Percentiles rank a stretch among this genome's conserved stretches.
Evolutionary conservation across 2,113 vertebrate species (phyloP).

Genomic region (Petrocephalus zakoni): DNA sequence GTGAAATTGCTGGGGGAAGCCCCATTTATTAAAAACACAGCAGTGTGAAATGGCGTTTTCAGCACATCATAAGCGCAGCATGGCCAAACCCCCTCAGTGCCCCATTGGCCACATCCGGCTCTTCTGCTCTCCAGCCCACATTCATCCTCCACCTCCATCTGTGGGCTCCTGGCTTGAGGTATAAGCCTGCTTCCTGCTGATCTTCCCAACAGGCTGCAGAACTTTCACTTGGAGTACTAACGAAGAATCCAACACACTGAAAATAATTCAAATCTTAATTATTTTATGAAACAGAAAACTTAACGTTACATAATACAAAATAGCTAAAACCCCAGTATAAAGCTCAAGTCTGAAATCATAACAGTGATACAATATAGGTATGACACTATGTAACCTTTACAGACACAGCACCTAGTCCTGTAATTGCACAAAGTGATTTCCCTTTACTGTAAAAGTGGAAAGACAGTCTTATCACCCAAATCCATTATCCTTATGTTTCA

Average conservation of each 20-base stretch:
- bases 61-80: conserved; percentile 69
- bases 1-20: conserved; percentile 70
- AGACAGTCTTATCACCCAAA: neutral
- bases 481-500: neutral
- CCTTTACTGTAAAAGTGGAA: neutral
- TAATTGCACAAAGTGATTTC: neutral
- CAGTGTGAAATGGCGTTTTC: conserved; percentile 73
- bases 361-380: neutral
- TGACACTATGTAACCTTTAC: neutral
- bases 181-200: neutral
- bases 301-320: neutral
- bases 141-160: neutral
- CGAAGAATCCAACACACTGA: neutral
- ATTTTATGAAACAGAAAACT: neutral
- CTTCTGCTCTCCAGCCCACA: conserved; percentile 31
- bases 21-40: conserved; percentile 71
- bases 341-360: neutral
- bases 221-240: neutral
- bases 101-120: conserved; percentile 43
- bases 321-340: neutral
- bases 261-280: neutral
- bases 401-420: neutral
- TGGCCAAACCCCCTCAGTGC: conserved; percentile 48
- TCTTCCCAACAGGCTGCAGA: neutral
- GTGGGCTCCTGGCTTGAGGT: neutral